Base-by-base conservation (phyloP, 2,888 invertebrate genomes). In the Ormyrus nitidulus region DNA sequence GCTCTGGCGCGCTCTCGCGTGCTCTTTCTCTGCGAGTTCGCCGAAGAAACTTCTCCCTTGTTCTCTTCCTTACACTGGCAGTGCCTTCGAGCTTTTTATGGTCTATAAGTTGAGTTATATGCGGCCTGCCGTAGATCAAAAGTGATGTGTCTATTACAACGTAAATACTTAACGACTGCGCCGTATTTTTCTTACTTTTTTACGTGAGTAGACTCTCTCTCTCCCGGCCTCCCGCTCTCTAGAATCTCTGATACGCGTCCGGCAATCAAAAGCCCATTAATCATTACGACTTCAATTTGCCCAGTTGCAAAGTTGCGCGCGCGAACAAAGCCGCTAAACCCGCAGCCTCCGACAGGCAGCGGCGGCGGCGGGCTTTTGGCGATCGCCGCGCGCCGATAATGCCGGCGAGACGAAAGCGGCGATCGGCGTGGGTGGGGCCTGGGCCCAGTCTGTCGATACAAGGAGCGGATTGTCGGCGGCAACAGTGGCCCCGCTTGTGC, bases 91-190 rank as follows among this genome's bases (percentile, higher is more conserved):
- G 85, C 85, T 87, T 87, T 90, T 90, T 89, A 89, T 87, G 88
- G 88, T 85, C 88, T 84, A 86, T 86, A 87, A 86, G 87, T 88
- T 86, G 85, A 85, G 85, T 87, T 88, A 89, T 87, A 86, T 86
- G 86, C 85, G 78, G 84, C 79, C 81, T 83, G 85, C 84, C 86
- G 88, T 88, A 89, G 88, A 89, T 89, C 88, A 89, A 88, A 88
- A 85, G 84, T 89, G 88, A 90, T 89, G 88, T 89, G 87, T 90
- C 89, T 89, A 89, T 89, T 88, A 88, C 86, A 87, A 85, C 87
- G 85, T 87, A 88, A 88, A 86, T 87, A 86, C 85, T 88, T 86
- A 86, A 87, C 87, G 86, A 85, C 85, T 84, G 58, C 46, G 61
- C 59, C 65, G 81, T 77, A 66, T 77, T 83, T 81, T 78, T 81